These are phyloP conservation scores for Saccostrea echinata DNA, from an alignment of 1,140 invertebrate genomes.

Conservation along the genomic window DNA sequence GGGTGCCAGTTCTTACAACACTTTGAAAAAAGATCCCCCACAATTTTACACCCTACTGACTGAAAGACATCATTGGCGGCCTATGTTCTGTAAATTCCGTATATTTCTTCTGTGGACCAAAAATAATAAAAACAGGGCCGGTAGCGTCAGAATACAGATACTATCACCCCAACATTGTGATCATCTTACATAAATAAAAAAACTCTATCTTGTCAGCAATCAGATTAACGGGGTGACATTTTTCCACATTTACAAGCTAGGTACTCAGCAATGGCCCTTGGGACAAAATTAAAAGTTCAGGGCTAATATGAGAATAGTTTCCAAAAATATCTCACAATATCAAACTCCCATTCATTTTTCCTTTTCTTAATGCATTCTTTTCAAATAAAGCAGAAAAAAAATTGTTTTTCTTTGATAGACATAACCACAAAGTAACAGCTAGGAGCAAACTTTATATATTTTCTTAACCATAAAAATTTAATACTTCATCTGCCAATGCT, in stretches of 20 bases:
- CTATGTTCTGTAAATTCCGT: not conserved
- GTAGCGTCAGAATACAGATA: not conserved
- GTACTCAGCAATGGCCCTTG: not conserved
- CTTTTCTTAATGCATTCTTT: not conserved
- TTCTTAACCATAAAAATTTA: not conserved
- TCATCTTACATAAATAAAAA: not conserved
- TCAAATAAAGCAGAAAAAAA: not conserved
- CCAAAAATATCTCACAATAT: too few relatives aligned
- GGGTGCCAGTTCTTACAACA: constrained; percentile 23
- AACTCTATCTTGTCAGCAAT: not conserved
- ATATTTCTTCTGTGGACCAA: not conserved
- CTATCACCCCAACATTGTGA: not conserved
- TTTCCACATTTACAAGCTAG: not conserved
- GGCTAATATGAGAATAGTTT: too few relatives aligned
- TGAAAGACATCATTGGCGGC: constrained; percentile 3
- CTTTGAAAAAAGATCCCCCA: constrained; percentile 21
- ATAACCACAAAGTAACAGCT: not conserved
- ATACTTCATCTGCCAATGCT: not conserved
- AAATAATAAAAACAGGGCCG: constrained; percentile 11
- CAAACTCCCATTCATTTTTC: not conserved
- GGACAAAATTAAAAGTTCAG: too few relatives aligned
- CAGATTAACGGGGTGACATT: not conserved
- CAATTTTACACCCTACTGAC: not conserved
- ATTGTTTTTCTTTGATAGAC: not conserved
- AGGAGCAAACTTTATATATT: not conserved